phyloP scores from a whole-genome alignment of 53 echinoderm and acorn worm species.

The Paracentrotus lividus region DNA sequence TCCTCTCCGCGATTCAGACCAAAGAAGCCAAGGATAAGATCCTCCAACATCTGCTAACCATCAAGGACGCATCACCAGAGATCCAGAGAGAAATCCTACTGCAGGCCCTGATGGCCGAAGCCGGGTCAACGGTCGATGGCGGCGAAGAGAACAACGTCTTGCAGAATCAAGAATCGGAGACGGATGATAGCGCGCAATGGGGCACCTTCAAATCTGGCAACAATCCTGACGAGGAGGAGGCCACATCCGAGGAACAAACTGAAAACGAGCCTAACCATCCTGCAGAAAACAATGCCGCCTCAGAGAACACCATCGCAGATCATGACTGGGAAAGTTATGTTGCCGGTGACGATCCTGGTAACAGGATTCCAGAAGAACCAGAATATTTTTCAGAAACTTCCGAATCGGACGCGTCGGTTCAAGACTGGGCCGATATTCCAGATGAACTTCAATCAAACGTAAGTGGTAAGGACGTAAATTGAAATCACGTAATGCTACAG shows the following conservation, averaged over 20 bases:
- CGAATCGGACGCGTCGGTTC: slow-evolving; percentile 44
- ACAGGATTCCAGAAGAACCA: no score
- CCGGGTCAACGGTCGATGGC: background rate
- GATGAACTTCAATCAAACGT: slow-evolving; percentile 57
- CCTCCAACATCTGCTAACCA: background rate
- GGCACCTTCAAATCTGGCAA: slow-evolving; percentile 41
- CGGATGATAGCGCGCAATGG: slow-evolving; percentile 17
- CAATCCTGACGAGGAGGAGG: background rate
- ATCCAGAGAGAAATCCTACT: slow-evolving; percentile 37
- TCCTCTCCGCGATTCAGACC: background rate
- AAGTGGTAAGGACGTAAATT: slow-evolving; percentile 51
- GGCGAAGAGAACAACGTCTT: background rate
- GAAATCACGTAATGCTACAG: no score
- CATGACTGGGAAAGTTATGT: slow-evolving; percentile 23
- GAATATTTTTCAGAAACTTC: slow-evolving; percentile 36
- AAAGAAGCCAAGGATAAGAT: slow-evolving; percentile 52
- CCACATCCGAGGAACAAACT: background rate
- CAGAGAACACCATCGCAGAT: background rate
- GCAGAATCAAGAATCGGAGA: background rate
- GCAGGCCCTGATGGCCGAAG: slow-evolving; percentile 43
- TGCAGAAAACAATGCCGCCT: background rate
- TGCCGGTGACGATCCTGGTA: background rate
- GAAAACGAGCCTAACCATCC: background rate
- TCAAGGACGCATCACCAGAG: slow-evolving; percentile 4
- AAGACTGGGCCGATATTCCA: slow-evolving; percentile 13